These are phyloP conservation scores for Solenopsis fugax DNA, from an alignment of 1,140 invertebrate genomes.

Conservation along the genomic window DNA sequence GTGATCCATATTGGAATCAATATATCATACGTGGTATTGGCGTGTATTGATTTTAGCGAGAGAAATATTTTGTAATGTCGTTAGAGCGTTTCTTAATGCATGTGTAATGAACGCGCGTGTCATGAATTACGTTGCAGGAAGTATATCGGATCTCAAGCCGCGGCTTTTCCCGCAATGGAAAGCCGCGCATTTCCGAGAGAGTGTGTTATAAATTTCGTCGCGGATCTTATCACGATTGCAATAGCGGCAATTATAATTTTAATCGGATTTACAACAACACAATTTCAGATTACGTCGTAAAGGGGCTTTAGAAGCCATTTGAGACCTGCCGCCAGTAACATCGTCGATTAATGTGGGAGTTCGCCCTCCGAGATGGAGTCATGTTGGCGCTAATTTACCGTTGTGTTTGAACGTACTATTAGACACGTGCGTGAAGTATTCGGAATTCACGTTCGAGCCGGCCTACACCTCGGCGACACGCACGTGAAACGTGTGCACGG, in stretches of 20 bases:
- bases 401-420: constrained; percentile 74
- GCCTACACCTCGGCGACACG: constrained; percentile 53
- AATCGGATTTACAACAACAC: constrained; percentile 35
- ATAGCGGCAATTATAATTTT: constrained; percentile 49
- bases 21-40: background rate
- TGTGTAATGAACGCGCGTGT: background rate
- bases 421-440: constrained; percentile 67
- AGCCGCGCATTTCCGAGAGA: background rate
- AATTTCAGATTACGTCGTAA: constrained; percentile 56
- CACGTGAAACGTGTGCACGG: constrained; percentile 65
- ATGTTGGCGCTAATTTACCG: constrained; percentile 72
- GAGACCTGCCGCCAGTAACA: constrained; percentile 18
- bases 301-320: constrained; percentile 53
- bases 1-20: background rate
- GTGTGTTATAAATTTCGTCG: constrained; percentile 42
- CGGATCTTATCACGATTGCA: constrained; percentile 36
- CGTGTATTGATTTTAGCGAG: constrained; percentile 6
- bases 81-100: constrained; percentile 23
- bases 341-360: constrained; percentile 60
- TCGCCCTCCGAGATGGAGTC: constrained; percentile 57
- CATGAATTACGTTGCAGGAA: constrained; percentile 21
- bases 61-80: constrained; percentile 21
- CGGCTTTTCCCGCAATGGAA: background rate
- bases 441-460: constrained; percentile 43
- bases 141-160: background rate